phyloP scores from a whole-genome alignment of 2,113 vertebrate genomes.

The Crotalus tigris region DNA sequence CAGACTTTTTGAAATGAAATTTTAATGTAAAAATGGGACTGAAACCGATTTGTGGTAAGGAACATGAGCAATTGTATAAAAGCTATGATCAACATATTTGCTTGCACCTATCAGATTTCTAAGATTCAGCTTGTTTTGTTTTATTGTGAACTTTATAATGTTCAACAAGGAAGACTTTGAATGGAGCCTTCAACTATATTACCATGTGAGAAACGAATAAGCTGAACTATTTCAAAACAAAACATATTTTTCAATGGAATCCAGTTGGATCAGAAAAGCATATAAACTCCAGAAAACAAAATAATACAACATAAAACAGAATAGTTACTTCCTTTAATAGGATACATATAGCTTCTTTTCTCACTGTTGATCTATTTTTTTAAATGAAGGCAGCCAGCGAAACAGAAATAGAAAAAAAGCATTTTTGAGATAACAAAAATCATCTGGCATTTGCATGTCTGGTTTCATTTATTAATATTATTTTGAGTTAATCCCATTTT shows the following conservation, averaged over 20 bases:
- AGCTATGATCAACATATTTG: background rate
- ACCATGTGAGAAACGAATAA: background rate
- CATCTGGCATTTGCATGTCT: background rate
- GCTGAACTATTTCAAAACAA: background rate
- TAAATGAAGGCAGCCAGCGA: background rate
- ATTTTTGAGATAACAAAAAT: background rate
- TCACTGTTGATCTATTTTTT: slow-evolving; percentile 13
- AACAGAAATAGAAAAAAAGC: background rate
- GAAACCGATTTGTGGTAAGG: background rate
- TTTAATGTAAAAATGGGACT: background rate
- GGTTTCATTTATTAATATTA: background rate
- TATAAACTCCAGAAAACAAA: background rate
- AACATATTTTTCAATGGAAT: background rate
- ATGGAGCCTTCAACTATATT: background rate
- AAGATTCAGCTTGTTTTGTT: background rate
- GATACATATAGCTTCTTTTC: background rate
- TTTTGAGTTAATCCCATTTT: background rate
- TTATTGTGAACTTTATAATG: background rate
- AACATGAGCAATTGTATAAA: background rate
- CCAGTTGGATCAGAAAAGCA: background rate
- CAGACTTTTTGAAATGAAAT: background rate
- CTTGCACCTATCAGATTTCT: background rate
- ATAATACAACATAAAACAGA: background rate
- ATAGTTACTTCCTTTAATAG: background rate
- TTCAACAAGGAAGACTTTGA: background rate